Evolutionary conservation across 2,888 invertebrate genomes (phyloP).

Genomic region (Oligia strigilis): DNA sequence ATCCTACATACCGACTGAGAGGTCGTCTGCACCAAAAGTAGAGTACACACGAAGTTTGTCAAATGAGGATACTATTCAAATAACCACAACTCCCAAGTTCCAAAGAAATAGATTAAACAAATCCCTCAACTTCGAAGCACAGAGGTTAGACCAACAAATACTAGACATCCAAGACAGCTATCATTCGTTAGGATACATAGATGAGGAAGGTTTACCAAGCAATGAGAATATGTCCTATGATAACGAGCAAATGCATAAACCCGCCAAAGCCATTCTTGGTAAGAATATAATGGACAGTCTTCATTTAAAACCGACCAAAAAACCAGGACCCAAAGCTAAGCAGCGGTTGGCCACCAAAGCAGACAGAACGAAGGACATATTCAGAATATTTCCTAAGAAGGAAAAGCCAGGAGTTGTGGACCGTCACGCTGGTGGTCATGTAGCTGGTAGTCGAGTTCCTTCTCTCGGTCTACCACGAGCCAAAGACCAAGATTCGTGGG

Average conservation of each 20-base stretch:
- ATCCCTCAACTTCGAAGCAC: conserved; percentile 87
- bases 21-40: conserved; percentile 76
- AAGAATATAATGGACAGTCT: conserved; percentile 89
- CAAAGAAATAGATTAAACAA: conserved; percentile 88
- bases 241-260: conserved; percentile 82
- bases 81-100: conserved; percentile 84
- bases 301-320: conserved; percentile 86
- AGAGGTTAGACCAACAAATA: conserved; percentile 88
- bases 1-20: conserved; percentile 84
- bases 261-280: conserved; percentile 84
- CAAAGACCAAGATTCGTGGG: conserved; percentile 85
- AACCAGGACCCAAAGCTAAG: conserved; percentile 86
- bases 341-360: conserved; percentile 82
- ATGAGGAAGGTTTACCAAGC: conserved; percentile 78
- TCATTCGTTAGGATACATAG: conserved; percentile 87
- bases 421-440: conserved; percentile 81
- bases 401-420: conserved; percentile 81
- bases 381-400: conserved; percentile 85
- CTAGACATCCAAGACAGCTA: conserved; percentile 88
- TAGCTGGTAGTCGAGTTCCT: conserved; percentile 85
- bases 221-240: conserved; percentile 70
- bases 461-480: conserved; percentile 85
- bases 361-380: conserved; percentile 82
- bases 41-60: conserved; percentile 85
- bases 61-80: conserved; percentile 81